Conservation (phyloP, 1,140 invertebrate genomes). For the Tenebrio molitor region DNA sequence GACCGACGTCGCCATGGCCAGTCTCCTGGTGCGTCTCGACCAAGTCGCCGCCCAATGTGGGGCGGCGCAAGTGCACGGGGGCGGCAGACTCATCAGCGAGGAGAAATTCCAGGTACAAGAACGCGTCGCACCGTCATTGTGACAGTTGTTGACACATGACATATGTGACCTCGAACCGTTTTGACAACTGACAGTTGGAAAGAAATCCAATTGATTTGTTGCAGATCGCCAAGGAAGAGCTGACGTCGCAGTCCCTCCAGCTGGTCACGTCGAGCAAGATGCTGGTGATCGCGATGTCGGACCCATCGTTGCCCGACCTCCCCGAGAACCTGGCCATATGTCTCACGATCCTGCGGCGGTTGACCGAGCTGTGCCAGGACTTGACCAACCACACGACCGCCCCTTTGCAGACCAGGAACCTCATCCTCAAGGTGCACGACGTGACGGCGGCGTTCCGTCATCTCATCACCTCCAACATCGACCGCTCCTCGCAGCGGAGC, state of each 20-base stretch:
- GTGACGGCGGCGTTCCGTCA: conserved; percentile 84
- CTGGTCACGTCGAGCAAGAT: conserved; percentile 87
- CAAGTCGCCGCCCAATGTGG: conserved; percentile 78
- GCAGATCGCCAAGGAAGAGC: conserved; percentile 79
- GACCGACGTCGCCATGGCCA: conserved; percentile 76
- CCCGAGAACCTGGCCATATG: conserved; percentile 78
- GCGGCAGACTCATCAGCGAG: conserved; percentile 79
- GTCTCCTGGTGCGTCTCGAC: conserved; percentile 75
- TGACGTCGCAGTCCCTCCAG: conserved; percentile 84
- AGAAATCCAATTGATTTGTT: conserved; percentile 25
- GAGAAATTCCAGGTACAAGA: conserved; percentile 79
- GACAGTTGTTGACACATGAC: no score
- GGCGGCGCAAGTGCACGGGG: conserved; percentile 77
- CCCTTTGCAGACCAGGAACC: conserved; percentile 82
- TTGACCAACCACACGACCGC: conserved; percentile 81
- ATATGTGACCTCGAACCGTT: no score
- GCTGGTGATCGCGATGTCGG: conserved; percentile 84
- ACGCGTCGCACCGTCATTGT: no score
- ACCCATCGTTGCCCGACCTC: conserved; percentile 71
- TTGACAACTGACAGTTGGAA: no score
- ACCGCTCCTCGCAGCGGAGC: conserved; percentile 66
- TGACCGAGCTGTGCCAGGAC: conserved; percentile 79
- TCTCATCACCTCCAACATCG: conserved; percentile 74
- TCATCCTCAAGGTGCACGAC: conserved; percentile 84
- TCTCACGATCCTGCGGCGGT: conserved; percentile 75